Conservation (phyloP, 2,888 invertebrate species). For the Arenicola marina region DNA sequence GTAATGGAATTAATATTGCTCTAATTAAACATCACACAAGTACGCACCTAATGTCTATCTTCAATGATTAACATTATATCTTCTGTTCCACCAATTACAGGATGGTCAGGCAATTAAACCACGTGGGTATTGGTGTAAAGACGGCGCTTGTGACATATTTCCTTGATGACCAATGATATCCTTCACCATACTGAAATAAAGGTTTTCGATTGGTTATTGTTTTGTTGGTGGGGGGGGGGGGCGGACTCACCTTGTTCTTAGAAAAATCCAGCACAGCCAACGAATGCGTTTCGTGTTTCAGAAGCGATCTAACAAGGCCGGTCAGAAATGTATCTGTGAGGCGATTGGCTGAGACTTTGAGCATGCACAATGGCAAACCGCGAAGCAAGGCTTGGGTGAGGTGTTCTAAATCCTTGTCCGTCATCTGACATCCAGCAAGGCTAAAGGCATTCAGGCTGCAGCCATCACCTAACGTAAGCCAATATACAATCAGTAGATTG, state of each 20-base stretch:
- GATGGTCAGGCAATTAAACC: too few species aligned
- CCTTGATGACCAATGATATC: too few species aligned
- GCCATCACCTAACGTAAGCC: too few species aligned
- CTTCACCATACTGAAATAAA: conserved; percentile 1
- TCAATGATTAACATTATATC: too few species aligned
- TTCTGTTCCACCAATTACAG: too few species aligned
- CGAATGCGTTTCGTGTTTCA: conserved; percentile 37
- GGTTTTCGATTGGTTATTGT: not conserved
- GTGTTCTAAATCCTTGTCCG: conserved; percentile 42
- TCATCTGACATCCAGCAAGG: conserved; percentile 44
- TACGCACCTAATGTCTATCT: too few species aligned
- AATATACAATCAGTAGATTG: too few species aligned
- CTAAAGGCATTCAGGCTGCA: conserved; percentile 40
- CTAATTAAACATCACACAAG: too few species aligned
- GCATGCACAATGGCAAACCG: conserved; percentile 44
- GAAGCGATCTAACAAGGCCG: conserved; percentile 36
- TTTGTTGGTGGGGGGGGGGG: not conserved
- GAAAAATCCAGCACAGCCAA: conserved; percentile 45
- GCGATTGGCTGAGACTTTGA: conserved; percentile 49
- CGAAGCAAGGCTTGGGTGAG: conserved; percentile 37
- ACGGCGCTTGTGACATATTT: too few species aligned
- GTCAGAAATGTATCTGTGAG: conserved; percentile 40
- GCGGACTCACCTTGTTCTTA: conserved; percentile 40
- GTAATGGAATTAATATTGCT: too few species aligned
- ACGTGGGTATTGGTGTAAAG: too few species aligned